These are phyloP conservation scores for Urocitellus parryii DNA, from an alignment of 2,113 vertebrate genomes.

Conservation along the genomic window DNA sequence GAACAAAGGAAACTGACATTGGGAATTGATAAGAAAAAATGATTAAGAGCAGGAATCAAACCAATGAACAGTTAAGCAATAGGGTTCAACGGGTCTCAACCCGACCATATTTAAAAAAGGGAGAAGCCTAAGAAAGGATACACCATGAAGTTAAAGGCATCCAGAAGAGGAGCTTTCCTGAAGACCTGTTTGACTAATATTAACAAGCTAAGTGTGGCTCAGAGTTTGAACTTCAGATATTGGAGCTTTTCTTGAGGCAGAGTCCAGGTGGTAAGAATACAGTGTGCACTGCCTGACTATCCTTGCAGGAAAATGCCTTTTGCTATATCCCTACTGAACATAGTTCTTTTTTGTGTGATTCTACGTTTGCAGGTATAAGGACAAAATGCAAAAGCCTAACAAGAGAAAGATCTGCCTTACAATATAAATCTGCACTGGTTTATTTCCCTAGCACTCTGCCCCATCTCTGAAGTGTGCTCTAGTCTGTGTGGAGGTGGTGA, in stretches of 20 bases:
- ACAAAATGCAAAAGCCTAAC: neutral
- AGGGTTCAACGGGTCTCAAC: neutral
- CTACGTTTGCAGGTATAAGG: neutral
- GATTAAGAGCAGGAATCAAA: neutral
- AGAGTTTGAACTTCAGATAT: neutral
- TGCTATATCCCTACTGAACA: neutral
- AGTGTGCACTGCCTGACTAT: fast-evolving
- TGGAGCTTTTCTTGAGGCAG: neutral
- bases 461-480: neutral
- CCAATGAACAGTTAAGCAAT: neutral
- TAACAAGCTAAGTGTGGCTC: neutral
- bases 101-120: neutral
- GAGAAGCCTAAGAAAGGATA: neutral
- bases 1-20: neutral
- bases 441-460: neutral
- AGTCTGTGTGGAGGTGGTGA: neutral
- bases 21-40: neutral
- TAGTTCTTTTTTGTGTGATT: neutral
- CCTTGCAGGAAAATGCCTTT: neutral
- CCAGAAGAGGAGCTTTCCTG: neutral
- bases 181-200: neutral
- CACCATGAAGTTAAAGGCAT: neutral
- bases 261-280: neutral
- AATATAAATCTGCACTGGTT: neutral
- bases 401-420: neutral